Base-by-base conservation (phyloP, 1,140 invertebrate species). In the Drosophila parvula region DNA sequence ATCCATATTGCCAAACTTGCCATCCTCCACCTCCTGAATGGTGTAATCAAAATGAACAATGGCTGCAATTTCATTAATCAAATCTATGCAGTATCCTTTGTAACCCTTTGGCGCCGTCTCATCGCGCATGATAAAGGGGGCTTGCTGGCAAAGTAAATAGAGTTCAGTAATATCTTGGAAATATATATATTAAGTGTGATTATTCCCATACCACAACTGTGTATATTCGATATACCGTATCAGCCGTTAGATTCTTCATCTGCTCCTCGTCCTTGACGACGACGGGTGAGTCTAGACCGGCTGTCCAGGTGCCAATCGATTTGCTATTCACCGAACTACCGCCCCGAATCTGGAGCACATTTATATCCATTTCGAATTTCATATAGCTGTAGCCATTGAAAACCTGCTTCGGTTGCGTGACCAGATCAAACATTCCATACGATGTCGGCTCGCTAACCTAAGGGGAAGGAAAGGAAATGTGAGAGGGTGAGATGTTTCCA, bases 51-150 rank as follows among this genome's bases (percentile, higher is more conserved):
- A 99, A 59, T 96, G 95, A 0, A 98, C 93, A 28, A 96, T 95
- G 53, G 96, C 92, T 36, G 95, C 94, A 53, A 99, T 97, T 90
- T 96, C 95, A 61, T 98, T 94, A 2, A 99, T 95, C 0, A 99
- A 92, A 91, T 99, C 98, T 51, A 99, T 97, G 91, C 98, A 99
- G 91, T 98, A 99, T 10, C 98, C 98, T 79, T 95, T 95, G 90
- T 95, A 98, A 16, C 95, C 94, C 65, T 95, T 94, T 0, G 94
- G 95, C 0, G 94, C 92, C 0, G 94, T 93, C 43, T 95, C 93
- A 68, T 96, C 95, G 79, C 92, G 94, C 91, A 96, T 96, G n/a
- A 98, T 95, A 83, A 98, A 98, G 0, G 98, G 98, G 28, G 96
- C 94, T 94, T 97, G 96, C 96, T 97, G 88, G 8, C 22, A 16